phyloP scores from a whole-genome alignment of 2,797 vertebrate species.

The Lacerta bilineata region DNA sequence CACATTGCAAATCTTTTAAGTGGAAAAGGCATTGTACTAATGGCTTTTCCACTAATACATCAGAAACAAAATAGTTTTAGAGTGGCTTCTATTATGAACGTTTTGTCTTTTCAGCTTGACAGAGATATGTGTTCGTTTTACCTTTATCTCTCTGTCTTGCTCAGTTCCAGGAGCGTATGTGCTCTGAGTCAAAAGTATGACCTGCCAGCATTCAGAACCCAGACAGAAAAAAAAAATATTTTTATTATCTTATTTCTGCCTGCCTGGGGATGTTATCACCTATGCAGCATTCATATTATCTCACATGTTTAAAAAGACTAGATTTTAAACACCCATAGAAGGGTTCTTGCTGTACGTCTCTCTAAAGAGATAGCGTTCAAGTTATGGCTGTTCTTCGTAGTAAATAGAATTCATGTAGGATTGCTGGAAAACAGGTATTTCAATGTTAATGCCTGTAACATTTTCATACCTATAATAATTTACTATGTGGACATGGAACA shows the following conservation, averaged over 20 bases:
- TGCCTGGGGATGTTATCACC: conserved; percentile 22
- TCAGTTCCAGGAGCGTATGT: neutral
- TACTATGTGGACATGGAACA: neutral
- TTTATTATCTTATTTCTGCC: conserved; percentile 11
- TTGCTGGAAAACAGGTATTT: conserved; percentile 11
- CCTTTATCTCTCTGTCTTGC: neutral
- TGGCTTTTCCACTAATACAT: conserved; percentile 10
- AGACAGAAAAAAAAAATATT: neutral
- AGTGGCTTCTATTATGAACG: conserved; percentile 9
- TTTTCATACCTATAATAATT: neutral
- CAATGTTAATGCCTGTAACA: neutral
- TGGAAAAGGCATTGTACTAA: neutral
- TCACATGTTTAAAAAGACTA: conserved; percentile 8
- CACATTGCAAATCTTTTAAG: conserved; percentile 4
- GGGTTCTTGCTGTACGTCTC: conserved; percentile 9
- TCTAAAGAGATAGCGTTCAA: conserved; percentile 24
- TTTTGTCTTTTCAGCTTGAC: conserved; percentile 34
- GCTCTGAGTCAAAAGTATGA: conserved; percentile 11
- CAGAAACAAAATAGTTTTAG: conserved; percentile 27
- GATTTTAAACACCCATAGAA: conserved; percentile 20
- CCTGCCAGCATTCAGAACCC: neutral
- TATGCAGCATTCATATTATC: conserved; percentile 17
- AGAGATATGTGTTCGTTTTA: conserved; percentile 30
- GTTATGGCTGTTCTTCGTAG: conserved; percentile 12
- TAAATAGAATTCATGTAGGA: neutral